Evolutionary conservation across 2,797 vertebrate species (phyloP).

Genomic region (Oophaga sylvatica): DNA sequence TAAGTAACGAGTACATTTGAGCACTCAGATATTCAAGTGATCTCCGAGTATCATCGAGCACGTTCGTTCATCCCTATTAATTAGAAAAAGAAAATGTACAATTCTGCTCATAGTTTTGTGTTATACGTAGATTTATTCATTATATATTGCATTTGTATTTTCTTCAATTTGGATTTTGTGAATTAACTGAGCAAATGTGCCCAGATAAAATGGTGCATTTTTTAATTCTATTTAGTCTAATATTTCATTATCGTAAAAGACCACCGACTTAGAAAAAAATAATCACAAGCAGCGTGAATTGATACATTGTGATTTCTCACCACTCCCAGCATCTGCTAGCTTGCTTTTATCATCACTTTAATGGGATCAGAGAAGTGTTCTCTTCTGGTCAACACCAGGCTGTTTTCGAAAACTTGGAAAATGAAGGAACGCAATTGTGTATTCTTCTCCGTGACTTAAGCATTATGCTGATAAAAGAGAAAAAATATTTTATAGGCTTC

Average conservation of each 20-base stretch:
- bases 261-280: neutral
- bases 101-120: neutral
- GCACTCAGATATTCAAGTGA: too few relatives aligned
- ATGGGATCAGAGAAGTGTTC: neutral
- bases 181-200: neutral
- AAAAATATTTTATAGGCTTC: too few relatives aligned
- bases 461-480: too few relatives aligned
- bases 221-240: neutral
- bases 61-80: too few relatives aligned
- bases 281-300: neutral
- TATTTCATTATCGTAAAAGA: neutral
- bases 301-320: conserved; percentile 10
- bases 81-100: too few relatives aligned
- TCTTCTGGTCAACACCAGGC: neutral
- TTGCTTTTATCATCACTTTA: neutral
- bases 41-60: too few relatives aligned
- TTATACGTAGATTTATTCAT: neutral
- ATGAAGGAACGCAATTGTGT: neutral
- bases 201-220: neutral
- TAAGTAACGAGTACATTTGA: too few relatives aligned
- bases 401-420: neutral
- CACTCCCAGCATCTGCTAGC: neutral
- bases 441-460: neutral
- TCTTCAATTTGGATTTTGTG: neutral
- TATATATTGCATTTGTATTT: neutral